Evolutionary conservation across 2,888 invertebrate genomes (phyloP).

Genomic region (Hipparchia semele): DNA sequence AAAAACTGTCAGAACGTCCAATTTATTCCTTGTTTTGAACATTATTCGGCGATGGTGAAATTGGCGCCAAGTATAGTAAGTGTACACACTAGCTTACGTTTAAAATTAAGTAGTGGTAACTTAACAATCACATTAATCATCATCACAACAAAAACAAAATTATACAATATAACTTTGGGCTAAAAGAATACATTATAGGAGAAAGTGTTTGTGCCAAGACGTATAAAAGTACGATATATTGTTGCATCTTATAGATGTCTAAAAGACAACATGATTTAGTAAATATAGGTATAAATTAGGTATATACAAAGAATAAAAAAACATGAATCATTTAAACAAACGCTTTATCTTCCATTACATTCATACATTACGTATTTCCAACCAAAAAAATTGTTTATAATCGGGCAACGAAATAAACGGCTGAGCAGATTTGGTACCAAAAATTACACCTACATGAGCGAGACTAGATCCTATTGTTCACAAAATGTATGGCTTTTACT

Average conservation of each 20-base stretch:
- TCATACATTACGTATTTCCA: constrained; percentile 1
- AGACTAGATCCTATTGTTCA: constrained; percentile 30
- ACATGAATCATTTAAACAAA: constrained; percentile 5
- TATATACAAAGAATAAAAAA: background rate
- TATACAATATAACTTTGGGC: constrained; percentile 4
- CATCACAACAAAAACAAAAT: background rate
- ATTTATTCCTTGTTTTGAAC: too few relatives aligned
- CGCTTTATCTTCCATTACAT: constrained; percentile 8
- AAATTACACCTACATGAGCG: constrained; percentile 10
- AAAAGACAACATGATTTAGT: background rate
- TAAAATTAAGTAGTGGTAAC: constrained; percentile 29
- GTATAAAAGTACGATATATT: background rate
- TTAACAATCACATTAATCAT: constrained; percentile 13
- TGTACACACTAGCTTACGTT: constrained; percentile 25
- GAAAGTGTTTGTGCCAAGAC: background rate
- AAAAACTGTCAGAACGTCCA: too few relatives aligned
- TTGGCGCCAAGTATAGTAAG: background rate
- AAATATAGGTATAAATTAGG: background rate
- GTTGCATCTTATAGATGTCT: background rate
- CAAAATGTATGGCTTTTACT: constrained; percentile 22
- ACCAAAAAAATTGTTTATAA: background rate
- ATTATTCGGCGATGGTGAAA: too few relatives aligned
- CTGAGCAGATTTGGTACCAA: constrained; percentile 26
- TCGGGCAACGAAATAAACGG: background rate
- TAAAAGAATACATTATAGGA: background rate